Conservation (phyloP, 2,797 vertebrate genomes). For the Heterohyrax brucei region DNA sequence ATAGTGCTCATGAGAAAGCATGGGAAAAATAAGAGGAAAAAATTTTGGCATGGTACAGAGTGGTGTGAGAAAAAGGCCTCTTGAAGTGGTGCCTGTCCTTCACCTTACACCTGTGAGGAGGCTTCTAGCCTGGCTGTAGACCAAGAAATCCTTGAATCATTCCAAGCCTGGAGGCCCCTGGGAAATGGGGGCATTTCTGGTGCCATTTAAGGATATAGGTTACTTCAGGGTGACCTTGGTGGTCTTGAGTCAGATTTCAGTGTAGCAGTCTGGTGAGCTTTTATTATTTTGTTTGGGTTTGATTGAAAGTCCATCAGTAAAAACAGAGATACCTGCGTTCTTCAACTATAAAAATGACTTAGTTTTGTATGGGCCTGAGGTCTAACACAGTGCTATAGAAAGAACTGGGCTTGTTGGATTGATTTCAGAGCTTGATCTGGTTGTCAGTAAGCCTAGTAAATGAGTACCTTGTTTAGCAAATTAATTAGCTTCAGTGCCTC, state of each 20-base stretch:
- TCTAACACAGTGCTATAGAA: background rate
- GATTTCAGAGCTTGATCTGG: slow-evolving; percentile 37
- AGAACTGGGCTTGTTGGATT: slow-evolving; percentile 21
- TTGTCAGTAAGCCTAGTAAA: slow-evolving; percentile 40
- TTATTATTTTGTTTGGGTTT: background rate
- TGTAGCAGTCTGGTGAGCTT: slow-evolving; percentile 35
- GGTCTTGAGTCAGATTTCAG: slow-evolving; percentile 23
- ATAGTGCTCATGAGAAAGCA: slow-evolving; percentile 50
- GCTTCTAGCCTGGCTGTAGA: background rate
- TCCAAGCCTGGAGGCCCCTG: slow-evolving; percentile 33
- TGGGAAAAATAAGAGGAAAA: slow-evolving; percentile 43
- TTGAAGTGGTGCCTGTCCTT: background rate
- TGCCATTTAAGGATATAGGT: slow-evolving; percentile 44
- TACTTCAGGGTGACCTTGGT: slow-evolving; percentile 73
- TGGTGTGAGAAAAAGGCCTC: slow-evolving; percentile 44
- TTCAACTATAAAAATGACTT: background rate
- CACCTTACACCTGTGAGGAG: background rate
- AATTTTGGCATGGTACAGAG: background rate
- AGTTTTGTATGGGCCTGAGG: background rate
- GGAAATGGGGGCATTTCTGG: slow-evolving; percentile 65
- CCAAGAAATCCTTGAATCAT: slow-evolving; percentile 55
- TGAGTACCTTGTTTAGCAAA: background rate
- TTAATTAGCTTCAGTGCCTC: slow-evolving; percentile 49
- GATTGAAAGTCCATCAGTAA: background rate
- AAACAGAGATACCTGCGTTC: slow-evolving; percentile 21